Evolutionary conservation across 1,140 invertebrate genomes (phyloP).

Genomic region (Samia ricini): DNA sequence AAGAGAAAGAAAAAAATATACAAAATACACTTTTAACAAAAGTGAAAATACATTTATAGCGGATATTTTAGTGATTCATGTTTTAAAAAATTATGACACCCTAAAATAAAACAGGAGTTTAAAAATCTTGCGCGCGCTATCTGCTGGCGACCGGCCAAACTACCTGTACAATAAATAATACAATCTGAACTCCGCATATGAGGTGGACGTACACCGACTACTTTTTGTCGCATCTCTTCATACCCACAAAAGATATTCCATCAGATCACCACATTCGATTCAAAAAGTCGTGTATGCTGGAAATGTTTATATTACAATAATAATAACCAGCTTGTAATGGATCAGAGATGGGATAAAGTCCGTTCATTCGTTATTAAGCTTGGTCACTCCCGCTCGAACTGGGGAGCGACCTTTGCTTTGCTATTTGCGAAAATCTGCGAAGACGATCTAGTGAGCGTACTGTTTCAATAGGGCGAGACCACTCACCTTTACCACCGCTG

Average conservation of each 20-base stretch:
- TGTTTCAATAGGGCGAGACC: no score
- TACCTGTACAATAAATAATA: slow-evolving; percentile 67
- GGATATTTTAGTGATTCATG: slow-evolving; percentile 52
- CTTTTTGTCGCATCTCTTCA: slow-evolving; percentile 9
- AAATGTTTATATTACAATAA: no score
- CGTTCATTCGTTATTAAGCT: no score
- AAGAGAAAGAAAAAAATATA: not conserved
- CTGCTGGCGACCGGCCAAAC: slow-evolving; percentile 61
- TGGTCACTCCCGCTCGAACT: no score
- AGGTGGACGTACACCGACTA: slow-evolving; percentile 14
- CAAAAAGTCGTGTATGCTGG: no score
- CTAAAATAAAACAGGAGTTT: slow-evolving; percentile 52
- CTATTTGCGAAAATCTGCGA: no score
- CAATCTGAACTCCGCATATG: slow-evolving; percentile 40
- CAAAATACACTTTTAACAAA: not conserved
- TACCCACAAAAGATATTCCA: slow-evolving; percentile 1
- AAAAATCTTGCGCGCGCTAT: slow-evolving; percentile 61
- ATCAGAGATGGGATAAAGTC: no score
- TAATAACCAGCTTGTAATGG: no score
- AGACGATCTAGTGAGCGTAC: no score
- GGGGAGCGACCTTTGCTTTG: no score
- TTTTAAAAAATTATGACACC: slow-evolving; percentile 52
- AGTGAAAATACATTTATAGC: not conserved
- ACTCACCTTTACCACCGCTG: no score
- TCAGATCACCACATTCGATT: no score